Base-by-base conservation (phyloP, 2,113 vertebrate species). In the Emydura subglobosa region DNA sequence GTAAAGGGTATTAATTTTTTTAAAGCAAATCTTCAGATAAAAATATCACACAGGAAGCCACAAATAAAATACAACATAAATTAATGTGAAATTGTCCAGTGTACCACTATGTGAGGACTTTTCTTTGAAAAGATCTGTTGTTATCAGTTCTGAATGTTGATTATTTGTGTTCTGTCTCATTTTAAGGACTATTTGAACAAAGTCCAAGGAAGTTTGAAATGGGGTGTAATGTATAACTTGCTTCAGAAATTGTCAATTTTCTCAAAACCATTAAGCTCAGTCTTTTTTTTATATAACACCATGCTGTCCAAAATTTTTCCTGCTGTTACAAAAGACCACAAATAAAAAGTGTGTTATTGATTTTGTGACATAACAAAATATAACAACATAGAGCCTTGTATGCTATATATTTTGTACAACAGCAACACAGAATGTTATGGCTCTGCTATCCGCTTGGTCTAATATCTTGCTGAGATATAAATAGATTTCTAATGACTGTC, bases 401-500 rank as follows among this genome's bases (percentile, higher is more conserved):
- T 90, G 91, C 93, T 94, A 76, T 92, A 74, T 95, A 91, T 97
- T 98, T 97, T 97, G 90, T 97, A 87, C 95, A 97, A 95, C 76
- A 83, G 94, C n/a, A 47, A 82, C 72, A 68, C 86, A 86, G 96
- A 97, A 96, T 93, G 95, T 93, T 97, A 91, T 2, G 80, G 92
- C 83, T 92, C 93, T 79, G 96, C 95, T 96, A 88, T 96, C 96
- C 95, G 83, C 96, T 98, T 97, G 95, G 94, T 90, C 95, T 96
- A 98, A 97, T 97, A 95, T 98, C 98, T 98, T 98, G 97, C 98
- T 98, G 97, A 96, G 97, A 94, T 98, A 98, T 98, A 98, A 98
- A 98, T 98, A 98, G 98, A 98, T 98, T 98, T 98, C 97, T 98
- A 99, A 98, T 98, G 98, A 98, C 96, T 97, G 95, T 96, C 95